These are phyloP conservation scores for Lynx canadensis DNA, from an alignment of 2,113 vertebrate species.

Conservation along the genomic window DNA sequence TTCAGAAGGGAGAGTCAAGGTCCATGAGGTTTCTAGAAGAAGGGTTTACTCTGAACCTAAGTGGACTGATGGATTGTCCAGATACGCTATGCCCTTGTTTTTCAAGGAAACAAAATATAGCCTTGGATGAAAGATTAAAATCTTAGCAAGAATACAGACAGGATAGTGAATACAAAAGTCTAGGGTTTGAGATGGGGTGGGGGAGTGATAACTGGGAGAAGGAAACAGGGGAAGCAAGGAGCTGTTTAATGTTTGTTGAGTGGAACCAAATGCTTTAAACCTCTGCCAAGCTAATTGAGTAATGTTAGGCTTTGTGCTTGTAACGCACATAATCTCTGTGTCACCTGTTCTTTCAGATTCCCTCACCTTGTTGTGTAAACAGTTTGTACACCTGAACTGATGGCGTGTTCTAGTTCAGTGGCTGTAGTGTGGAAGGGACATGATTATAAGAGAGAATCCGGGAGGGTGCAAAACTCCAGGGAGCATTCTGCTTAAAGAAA, in stretches of 20 bases:
- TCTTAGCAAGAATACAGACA: constrained; percentile 51
- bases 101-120: constrained; percentile 29
- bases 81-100: neutral
- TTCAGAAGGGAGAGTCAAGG: neutral
- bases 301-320: neutral
- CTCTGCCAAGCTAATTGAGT: constrained; percentile 60
- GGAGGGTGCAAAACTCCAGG: neutral
- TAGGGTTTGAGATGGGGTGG: neutral
- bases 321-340: neutral
- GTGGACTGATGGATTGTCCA: neutral
- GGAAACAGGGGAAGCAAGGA: neutral
- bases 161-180: constrained; percentile 41
- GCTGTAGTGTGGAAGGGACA: neutral
- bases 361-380: neutral
- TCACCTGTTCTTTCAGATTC: constrained; percentile 32
- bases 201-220: neutral
- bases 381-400: constrained; percentile 8
- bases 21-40: neutral
- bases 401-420: neutral
- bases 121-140: constrained; percentile 50
- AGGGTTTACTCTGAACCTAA: neutral
- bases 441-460: neutral
- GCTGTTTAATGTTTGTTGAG: constrained; percentile 56
- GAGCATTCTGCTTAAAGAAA: neutral
- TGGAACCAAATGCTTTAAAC: constrained; percentile 60